Evolutionary conservation across 2,113 vertebrate species (phyloP), one percentile per base, ranked within the genome.

Genomic region (Silurus asotus): DNA sequence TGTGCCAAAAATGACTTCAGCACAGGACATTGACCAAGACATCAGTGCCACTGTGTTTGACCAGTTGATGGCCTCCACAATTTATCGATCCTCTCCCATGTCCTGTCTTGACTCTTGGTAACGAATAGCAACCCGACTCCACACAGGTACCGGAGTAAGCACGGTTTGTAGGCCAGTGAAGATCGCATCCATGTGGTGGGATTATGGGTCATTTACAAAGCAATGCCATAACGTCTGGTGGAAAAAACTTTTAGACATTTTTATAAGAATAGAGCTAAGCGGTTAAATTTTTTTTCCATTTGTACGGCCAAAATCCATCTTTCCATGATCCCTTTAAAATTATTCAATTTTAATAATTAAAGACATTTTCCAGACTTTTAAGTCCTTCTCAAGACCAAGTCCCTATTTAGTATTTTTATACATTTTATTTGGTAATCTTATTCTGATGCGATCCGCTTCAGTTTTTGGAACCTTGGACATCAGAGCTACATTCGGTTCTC

Each of bases 311-410:
- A 78, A 78, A n/a, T 75, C 72, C 72, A 78, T 56, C 75, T 28
- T 55, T 25, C 45, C n/a, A 19, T 53, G 25, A 82, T 67, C 67
- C 15, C 48, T 10, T 65, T 82, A 82, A n/a, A 82, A 53, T 78
- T 25, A 17, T 78, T n/a, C 19, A 11, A 55, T 84, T 62, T 62
- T 55, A 62, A 25, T 76, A 76, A 62, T 51, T 25, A 84, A 37
- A 2, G 48, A 53, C 0, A 5, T n/a, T 75, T 51, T 75, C 72
- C 72, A 53, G 56, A 62, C 20, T 76, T 62, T 64, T 28, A 37
- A 53, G 13, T 19, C 8, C 70, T 74, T 6, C 70, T 74, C 13
- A 51, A 74, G 55, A 51, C 80, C 51, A 77, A 77, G n/a, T 55
- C 51, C 25, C n/a, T 25, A 13, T 82, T 49, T 84, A 25, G 17